phyloP scores from a whole-genome alignment of 1,140 invertebrate species.

The Drosophila suzukii region DNA sequence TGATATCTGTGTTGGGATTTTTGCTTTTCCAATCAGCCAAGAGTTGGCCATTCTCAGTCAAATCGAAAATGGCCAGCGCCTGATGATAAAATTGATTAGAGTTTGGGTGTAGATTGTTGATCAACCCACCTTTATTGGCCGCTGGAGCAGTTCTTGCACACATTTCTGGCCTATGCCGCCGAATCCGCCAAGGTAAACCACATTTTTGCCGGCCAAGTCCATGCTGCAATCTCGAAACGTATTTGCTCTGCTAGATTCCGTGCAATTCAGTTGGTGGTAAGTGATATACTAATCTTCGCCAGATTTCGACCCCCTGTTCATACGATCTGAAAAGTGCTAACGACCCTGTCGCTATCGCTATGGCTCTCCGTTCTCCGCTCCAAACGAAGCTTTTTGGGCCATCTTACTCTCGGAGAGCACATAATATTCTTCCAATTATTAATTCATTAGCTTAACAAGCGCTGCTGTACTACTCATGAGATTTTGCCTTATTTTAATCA shows the following conservation, averaged over 20 bases:
- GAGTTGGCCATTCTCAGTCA: slow-evolving; percentile 40
- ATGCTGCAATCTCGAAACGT: slow-evolving; percentile 24
- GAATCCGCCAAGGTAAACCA: slow-evolving; percentile 81
- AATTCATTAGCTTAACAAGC: slow-evolving; percentile 1
- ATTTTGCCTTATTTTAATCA: background rate
- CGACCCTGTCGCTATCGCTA: slow-evolving; percentile 1
- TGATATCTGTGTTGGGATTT: slow-evolving; percentile 29
- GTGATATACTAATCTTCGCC: slow-evolving; percentile 23
- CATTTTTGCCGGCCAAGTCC: slow-evolving; percentile 75
- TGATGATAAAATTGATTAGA: slow-evolving; percentile 16
- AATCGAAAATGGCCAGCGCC: slow-evolving; percentile 68
- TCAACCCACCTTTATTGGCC: slow-evolving; percentile 46
- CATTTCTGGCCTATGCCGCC: slow-evolving; percentile 74
- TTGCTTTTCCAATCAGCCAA: slow-evolving; percentile 35
- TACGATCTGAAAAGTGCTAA: slow-evolving; percentile 19
- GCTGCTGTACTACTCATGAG: background rate
- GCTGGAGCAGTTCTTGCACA: slow-evolving; percentile 54
- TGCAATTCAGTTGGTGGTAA: slow-evolving; percentile 18
- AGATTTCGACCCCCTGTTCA: slow-evolving; percentile 1
- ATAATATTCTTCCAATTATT: background rate
- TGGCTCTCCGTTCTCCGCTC: slow-evolving; percentile 15
- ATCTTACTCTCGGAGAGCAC: background rate
- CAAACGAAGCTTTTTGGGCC: slow-evolving; percentile 15
- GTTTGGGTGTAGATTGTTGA: background rate
- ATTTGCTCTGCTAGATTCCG: slow-evolving; percentile 2